Base-by-base conservation (phyloP, 2,888 invertebrate species). In the Drosophila tanythrix region DNA sequence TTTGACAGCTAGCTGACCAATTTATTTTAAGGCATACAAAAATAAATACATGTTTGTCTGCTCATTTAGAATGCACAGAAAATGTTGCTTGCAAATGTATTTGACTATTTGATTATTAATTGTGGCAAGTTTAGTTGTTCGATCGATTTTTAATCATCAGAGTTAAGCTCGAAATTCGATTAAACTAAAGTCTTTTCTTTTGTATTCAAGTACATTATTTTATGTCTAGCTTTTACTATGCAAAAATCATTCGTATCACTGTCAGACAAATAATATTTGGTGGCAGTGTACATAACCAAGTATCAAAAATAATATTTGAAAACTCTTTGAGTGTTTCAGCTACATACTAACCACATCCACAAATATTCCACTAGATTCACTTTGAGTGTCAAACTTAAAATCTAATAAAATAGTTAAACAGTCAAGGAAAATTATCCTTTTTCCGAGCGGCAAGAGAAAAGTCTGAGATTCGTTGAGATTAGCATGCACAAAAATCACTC, bases 341-440 rank as follows among this genome's bases (percentile, higher is more conserved):
- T 38, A 27, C n/a, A 56, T n/a, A 4, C 38, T 7, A n/a, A 13
- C 21, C 40, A 48, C 56, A 56, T 62, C 21, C 21, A 33, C 35
- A 15, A 48, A 11, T 27, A 38, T 13, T 2, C 4, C 10, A 2
- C 33, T n/a, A 55, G 48, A 62, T 56, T 57, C 40, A 65, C 38
- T 75, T 58, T 53, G 27, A 18, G 13, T 48, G 18, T 50, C 57
- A 62, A 61, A 69, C 56, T 48, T 38, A 65, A 50, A 59, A 64
- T 51, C 57, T 58, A 38, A 70, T 75, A 65, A 75, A 70, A 70
- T 62, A 64, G 50, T 50, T 40, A 64, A 52, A 61, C 25, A 61
- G 33, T 50, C 35, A 27, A 56, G 11, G 11, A 43, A 38, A 46
- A 55, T 21, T 7, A 31, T 58, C 29, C 13, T 18, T 1, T n/a